phyloP scores from a whole-genome alignment of 2,113 vertebrate genomes.

The Takifugu flavidus region DNA sequence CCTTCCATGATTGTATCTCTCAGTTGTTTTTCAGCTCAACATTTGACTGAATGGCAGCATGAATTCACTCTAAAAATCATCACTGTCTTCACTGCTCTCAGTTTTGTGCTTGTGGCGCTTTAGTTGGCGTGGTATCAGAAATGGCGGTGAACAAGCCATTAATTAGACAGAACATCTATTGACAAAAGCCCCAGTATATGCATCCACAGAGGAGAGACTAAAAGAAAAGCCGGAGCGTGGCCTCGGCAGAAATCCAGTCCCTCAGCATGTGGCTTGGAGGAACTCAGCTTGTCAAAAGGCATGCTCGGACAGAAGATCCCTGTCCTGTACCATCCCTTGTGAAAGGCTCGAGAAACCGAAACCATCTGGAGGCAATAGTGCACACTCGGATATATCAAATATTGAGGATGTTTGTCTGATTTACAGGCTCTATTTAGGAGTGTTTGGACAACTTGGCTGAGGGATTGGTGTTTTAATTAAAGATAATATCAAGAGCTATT shows the following conservation, averaged over 20 bases:
- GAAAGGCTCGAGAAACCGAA: conserved; percentile 67
- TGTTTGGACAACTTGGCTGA: conserved; percentile 76
- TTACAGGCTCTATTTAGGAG: conserved; percentile 71
- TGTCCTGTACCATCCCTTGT: conserved; percentile 64
- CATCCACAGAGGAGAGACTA: conserved; percentile 29
- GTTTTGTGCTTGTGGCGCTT: too few species aligned
- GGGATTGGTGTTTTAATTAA: conserved; percentile 78
- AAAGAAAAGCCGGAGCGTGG: conserved; percentile 12
- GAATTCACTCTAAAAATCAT: too few species aligned
- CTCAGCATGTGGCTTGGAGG: conserved; percentile 53
- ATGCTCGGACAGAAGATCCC: conserved; percentile 61
- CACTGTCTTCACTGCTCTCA: too few species aligned
- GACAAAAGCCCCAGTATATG: conserved; percentile 23
- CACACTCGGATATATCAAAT: conserved; percentile 63
- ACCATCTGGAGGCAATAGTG: conserved; percentile 73
- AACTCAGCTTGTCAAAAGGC: conserved; percentile 57
- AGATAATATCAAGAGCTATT: conserved; percentile 78
- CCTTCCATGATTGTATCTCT: too few species aligned
- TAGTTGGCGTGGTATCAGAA: too few species aligned
- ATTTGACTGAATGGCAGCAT: too few species aligned
- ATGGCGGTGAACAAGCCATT: too few species aligned
- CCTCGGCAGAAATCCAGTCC: conserved; percentile 49
- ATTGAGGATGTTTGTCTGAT: conserved; percentile 77
- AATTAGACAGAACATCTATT: conserved; percentile 2
- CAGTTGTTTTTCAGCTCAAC: too few species aligned